Percentiles rank a stretch among this genome's conserved stretches.
These are phyloP conservation scores for Cephus spinipes DNA, from an alignment of 2,888 invertebrate species.

Conservation along the genomic window DNA sequence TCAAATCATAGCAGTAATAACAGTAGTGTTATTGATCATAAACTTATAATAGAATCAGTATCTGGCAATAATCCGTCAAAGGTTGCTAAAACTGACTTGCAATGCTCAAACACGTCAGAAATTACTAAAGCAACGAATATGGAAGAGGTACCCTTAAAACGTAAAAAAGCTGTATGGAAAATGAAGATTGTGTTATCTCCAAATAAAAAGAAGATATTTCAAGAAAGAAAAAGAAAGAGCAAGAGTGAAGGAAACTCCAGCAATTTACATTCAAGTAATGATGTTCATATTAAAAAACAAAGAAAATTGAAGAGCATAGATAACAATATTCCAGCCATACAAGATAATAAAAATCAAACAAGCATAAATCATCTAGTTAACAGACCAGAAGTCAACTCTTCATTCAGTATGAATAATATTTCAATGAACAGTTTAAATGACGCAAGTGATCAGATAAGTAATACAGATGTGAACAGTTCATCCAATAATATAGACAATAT, in stretches of 20 bases:
- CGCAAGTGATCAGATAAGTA: neutral
- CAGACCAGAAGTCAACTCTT: neutral
- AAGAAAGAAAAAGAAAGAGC: neutral
- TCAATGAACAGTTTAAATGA: neutral
- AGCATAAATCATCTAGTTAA: neutral
- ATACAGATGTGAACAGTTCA: neutral
- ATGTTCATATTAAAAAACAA: neutral
- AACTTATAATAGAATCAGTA: neutral
- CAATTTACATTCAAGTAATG: neutral
- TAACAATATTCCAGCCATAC: neutral
- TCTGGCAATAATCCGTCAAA: neutral
- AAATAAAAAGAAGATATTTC: neutral
- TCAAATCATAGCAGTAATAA: neutral
- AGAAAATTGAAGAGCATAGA: neutral
- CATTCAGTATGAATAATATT: neutral
- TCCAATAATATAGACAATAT: neutral
- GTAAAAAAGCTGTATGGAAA: neutral
- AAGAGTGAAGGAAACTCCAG: neutral
- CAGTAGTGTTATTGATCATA: neutral
- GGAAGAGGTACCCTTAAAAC: neutral
- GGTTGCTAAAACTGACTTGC: neutral
- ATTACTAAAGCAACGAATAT: neutral
- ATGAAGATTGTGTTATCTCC: neutral
- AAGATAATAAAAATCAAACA: neutral
- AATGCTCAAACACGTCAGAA: neutral